Percentiles rank a stretch among this genome's conserved stretches.
These are phyloP conservation scores for Heliconius hortense DNA, from an alignment of 2,888 invertebrate genomes.

Conservation along the genomic window DNA sequence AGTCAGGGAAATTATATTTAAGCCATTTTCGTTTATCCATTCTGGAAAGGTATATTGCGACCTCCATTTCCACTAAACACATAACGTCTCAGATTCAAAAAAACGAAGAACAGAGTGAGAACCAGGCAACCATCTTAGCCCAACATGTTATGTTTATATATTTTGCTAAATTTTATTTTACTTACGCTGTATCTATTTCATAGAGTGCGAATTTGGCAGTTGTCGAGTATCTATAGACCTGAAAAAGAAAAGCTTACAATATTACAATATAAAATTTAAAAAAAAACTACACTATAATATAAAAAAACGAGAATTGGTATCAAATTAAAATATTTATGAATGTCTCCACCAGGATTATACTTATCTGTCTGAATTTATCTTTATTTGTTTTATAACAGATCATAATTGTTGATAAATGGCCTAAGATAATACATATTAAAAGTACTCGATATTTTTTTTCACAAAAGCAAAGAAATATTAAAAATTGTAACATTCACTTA, in stretches of 20 bases:
- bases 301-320: neutral
- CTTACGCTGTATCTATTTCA: constrained; percentile 78
- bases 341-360: constrained; percentile 21
- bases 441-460: neutral
- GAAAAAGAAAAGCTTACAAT: constrained; percentile 45
- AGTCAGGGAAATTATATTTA: neutral
- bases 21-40: neutral
- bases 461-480: neutral
- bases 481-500: constrained; percentile 49
- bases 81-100: neutral
- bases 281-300: neutral
- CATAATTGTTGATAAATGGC: constrained; percentile 27
- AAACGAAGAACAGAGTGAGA: neutral
- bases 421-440: constrained; percentile 12
- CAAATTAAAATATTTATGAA: constrained; percentile 7
- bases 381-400: constrained; percentile 31
- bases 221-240: constrained; percentile 87
- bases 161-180: constrained; percentile 19
- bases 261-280: neutral
- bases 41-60: neutral
- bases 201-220: constrained; percentile 84
- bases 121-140: neutral
- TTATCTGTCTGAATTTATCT: constrained; percentile 29
- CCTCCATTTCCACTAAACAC: neutral
- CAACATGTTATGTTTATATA: no score